Evolutionary conservation across 2,888 invertebrate genomes (phyloP), one percentile per base, ranked within the genome.

Genomic region (Tinea trinotella): DNA sequence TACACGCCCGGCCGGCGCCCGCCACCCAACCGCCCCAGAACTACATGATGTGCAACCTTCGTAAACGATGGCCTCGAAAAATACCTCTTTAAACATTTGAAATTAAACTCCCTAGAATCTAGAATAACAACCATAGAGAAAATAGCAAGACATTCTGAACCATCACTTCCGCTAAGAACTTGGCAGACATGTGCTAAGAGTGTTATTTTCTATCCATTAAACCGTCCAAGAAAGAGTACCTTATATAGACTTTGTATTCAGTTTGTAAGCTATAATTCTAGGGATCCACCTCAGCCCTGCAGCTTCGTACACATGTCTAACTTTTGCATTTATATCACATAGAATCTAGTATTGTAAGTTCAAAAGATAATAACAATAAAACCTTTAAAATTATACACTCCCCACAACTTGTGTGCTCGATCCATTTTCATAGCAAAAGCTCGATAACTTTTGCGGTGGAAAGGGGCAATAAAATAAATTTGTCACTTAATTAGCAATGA

Each of bases 1-100:
- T 83, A 83, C 83, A 81, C 83, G 81, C 82, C 82, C 81, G 83
- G 81, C 80, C 82, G 82, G 65, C 70, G 68, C 64, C 64, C 71
- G 44, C 78, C 71, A 71, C 74, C 76, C 48, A 18, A 40, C 53
- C 17, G 34, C 55, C 30, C 49, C 30, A 35, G 35, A 35, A 66
- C 62, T 61, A 62, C 66, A 24, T 24, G 50, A 24, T 50, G n/a
- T n/a, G 50, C 50, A 50, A 50, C 50, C 24, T 50, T 50, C 24
- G 17, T 50, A 24, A 50, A 50, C 22, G 22, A 22, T 50, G 24
- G 19, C 17, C 46, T 46, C 19, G n/a, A 46, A 46, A 40, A 15
- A 12, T 3, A 15, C 6, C 1, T n/a, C 10, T 6, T 40, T n/a
- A n/a, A 40, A 2, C 7, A 40, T 15, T 15, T 40, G 12, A 40